Conservation (phyloP, 2,888 invertebrate species). For the Eristalis pertinax region DNA sequence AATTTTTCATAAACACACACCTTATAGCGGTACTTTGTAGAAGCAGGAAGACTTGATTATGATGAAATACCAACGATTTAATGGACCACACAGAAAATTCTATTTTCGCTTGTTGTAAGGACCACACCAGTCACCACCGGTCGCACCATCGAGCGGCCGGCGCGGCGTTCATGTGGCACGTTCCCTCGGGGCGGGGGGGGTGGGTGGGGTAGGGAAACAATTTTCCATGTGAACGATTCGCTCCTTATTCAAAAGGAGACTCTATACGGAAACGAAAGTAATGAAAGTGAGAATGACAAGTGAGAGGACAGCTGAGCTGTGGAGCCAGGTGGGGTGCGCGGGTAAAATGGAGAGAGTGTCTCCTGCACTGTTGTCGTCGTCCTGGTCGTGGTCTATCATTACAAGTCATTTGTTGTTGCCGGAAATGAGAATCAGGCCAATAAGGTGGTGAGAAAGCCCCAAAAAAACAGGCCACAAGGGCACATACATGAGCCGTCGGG, state of each 20-base stretch:
- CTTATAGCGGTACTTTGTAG: conserved; percentile 1
- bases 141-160: background rate
- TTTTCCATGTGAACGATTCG: conserved; percentile 63
- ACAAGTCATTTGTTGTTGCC: conserved; percentile 48
- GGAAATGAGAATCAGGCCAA: background rate
- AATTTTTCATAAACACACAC: conserved; percentile 48
- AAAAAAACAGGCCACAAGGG: background rate
- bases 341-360: too few species aligned
- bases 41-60: conserved; percentile 53
- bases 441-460: background rate
- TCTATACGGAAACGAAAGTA: conserved; percentile 20
- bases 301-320: background rate
- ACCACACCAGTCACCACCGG: background rate
- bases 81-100: conserved; percentile 68
- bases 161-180: background rate
- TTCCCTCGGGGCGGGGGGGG: background rate
- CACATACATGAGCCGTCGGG: conserved; percentile 5
- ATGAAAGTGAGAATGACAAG: conserved; percentile 45
- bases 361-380: too few species aligned
- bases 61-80: conserved; percentile 70
- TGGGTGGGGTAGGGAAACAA: conserved; percentile 29
- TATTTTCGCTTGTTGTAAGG: conserved; percentile 47
- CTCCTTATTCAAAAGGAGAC: background rate
- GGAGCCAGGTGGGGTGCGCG: background rate
- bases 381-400: conserved; percentile 51